Evolutionary conservation across 2,888 invertebrate species (phyloP).

Genomic region (Phaonia tiefii): DNA sequence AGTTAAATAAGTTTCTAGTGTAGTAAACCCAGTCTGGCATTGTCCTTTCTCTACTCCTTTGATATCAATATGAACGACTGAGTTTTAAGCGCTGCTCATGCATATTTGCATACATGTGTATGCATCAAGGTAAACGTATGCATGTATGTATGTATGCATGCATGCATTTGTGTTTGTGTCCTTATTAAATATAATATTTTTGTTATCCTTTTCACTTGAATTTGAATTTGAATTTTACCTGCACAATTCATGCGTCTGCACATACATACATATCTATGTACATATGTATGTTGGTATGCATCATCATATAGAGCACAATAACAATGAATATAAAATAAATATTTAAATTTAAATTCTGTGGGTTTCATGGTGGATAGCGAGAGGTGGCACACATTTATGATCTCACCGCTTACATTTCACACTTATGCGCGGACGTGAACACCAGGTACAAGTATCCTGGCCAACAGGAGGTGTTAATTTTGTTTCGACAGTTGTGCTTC

Average conservation of each 20-base stretch:
- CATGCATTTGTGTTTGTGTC: constrained; percentile 2
- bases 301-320: constrained; percentile 17
- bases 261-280: background rate
- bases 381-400: constrained; percentile 11
- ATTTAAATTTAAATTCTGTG: constrained; percentile 33
- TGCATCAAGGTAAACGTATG: too few species aligned
- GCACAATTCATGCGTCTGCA: constrained; percentile 4
- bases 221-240: constrained; percentile 46
- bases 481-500: constrained; percentile 31
- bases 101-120: constrained; percentile 16
- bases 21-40: constrained; percentile 21
- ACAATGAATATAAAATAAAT: constrained; percentile 37
- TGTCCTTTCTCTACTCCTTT: constrained; percentile 33
- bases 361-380: background rate
- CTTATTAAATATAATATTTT: constrained; percentile 43
- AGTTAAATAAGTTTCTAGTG: too few species aligned
- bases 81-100: background rate
- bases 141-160: too few species aligned
- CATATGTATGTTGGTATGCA: too few species aligned
- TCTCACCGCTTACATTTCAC: constrained; percentile 34
- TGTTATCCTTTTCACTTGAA: constrained; percentile 46
- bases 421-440: background rate
- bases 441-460: constrained; percentile 5
- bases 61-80: constrained; percentile 19
- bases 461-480: constrained; percentile 48